A percentile compares a stretch with the other conserved stretches of the same genome.
Conservation (phyloP, 2,888 invertebrate genomes). For the Xestia sexstrigata region DNA sequence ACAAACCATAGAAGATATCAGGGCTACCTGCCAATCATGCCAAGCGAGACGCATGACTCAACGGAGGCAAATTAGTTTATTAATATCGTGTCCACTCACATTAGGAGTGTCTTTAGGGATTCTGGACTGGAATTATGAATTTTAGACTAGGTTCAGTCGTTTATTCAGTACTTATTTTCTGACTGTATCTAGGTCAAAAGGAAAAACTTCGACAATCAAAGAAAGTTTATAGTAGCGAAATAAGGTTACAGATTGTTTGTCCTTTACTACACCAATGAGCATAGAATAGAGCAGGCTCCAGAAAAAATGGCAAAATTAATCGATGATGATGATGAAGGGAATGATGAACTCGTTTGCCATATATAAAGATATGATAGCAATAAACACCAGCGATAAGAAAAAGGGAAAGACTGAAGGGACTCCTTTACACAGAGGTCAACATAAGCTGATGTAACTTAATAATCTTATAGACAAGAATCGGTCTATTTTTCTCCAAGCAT, state of each 20-base stretch:
- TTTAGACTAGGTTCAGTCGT: background rate
- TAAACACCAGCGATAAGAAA: background rate
- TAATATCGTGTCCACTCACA: conserved; percentile 24
- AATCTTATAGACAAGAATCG: background rate
- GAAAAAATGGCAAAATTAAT: background rate
- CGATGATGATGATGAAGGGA: background rate
- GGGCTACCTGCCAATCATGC: conserved; percentile 57
- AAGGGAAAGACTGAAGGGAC: background rate
- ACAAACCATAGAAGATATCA: conserved; percentile 10
- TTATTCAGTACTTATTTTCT: background rate
- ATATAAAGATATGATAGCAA: background rate
- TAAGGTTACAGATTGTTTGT: background rate
- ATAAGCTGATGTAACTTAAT: background rate
- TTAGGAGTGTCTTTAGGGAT: conserved; percentile 2
- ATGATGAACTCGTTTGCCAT: background rate
- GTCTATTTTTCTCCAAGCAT: background rate
- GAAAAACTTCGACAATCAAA: background rate
- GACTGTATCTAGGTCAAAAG: background rate
- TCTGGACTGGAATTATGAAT: background rate
- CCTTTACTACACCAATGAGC: background rate
- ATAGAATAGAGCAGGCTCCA: background rate
- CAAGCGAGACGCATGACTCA: conserved; percentile 51
- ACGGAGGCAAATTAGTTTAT: conserved; percentile 60
- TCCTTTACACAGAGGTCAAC: background rate
- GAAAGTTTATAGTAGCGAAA: background rate